Evolutionary conservation across 2,888 invertebrate genomes (phyloP), one percentile per base, ranked within the genome.

Genomic region (Ormia ochracea): DNA sequence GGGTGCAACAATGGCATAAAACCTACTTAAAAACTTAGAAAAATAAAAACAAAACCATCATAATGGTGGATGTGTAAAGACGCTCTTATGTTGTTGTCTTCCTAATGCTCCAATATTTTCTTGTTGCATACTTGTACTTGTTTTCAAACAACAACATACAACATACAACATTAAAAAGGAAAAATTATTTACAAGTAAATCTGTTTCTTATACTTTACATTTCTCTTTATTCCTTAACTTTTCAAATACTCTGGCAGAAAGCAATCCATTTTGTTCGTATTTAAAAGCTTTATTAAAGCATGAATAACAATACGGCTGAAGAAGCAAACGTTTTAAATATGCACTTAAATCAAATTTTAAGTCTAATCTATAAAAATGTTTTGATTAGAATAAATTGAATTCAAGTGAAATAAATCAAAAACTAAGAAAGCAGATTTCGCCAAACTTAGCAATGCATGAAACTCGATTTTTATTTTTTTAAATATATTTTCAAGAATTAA

Each of bases 121-220:
- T 59, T 70, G 17, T 41, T 61, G 26, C 33, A 23, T 45, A n/a
- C 6, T 41, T 52, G 38, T 41, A 21, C 28, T 59, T n/a, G 10
- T 45, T 14, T 70, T 59, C 50, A 72, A 31, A 52, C 61, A 72
- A 52, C 21, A n/a, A n/a, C n/a, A n/a, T n/a, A n/a, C n/a, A n/a
- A n/a, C n/a, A n/a, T 36, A 23, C 31, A 54, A 23, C 26, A 48
- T 33, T 9, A 59, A 28, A 17, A 9, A 50, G 52, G n/a, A n/a
- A n/a, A n/a, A n/a, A n/a, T n/a, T n/a, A 31, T 4, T 52, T 52
- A 31, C 41, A 4, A 68, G 23, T 31, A 72, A 76, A 80, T 72
- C 72, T 72, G 66, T 72, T 76, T 75, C 79, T 76, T 76, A 72
- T 61, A 76, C 54, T 75, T 31, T 10, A 61, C 52, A 66, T 72